Evolutionary conservation across 2,113 vertebrate species (phyloP).

Genomic region (Oxyruncus cristatus): DNA sequence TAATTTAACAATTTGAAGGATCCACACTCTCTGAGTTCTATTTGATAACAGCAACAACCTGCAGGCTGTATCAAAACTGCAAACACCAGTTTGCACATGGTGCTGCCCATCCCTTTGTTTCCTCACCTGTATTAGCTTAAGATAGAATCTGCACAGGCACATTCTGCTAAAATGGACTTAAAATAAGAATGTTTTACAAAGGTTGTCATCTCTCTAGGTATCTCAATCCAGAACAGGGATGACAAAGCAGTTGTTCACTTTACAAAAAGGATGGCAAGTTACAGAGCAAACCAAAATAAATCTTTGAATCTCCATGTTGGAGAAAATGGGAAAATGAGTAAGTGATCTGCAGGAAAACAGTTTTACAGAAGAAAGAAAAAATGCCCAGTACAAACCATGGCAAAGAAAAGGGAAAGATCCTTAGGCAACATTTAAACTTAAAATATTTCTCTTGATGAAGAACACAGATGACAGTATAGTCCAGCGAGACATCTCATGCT

Average conservation of each 20-base stretch:
- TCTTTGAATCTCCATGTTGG: not conserved
- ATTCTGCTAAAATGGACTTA: not conserved
- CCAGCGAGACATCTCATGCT: not conserved
- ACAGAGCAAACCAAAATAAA: not conserved
- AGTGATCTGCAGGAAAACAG: not conserved
- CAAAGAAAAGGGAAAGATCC: not conserved
- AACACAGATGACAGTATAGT: not conserved
- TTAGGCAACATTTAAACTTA: not conserved
- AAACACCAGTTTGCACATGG: not conserved
- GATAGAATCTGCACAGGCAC: not conserved
- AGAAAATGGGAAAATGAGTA: not conserved
- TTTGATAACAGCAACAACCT: not conserved
- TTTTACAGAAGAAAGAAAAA: not conserved
- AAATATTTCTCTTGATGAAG: not conserved
- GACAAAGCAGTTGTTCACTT: not conserved
- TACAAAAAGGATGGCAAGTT: not conserved
- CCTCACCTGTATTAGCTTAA: not conserved
- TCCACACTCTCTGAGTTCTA: not conserved
- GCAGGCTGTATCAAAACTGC: not conserved
- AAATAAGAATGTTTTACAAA: not conserved
- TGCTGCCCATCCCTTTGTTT: not conserved
- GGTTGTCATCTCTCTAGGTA: not conserved
- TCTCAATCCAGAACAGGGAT: not conserved
- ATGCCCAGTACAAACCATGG: not conserved
- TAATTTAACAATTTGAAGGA: not conserved